These are phyloP conservation scores for Plebejus melissa DNA, from an alignment of 2,888 invertebrate species.

Conservation along the genomic window DNA sequence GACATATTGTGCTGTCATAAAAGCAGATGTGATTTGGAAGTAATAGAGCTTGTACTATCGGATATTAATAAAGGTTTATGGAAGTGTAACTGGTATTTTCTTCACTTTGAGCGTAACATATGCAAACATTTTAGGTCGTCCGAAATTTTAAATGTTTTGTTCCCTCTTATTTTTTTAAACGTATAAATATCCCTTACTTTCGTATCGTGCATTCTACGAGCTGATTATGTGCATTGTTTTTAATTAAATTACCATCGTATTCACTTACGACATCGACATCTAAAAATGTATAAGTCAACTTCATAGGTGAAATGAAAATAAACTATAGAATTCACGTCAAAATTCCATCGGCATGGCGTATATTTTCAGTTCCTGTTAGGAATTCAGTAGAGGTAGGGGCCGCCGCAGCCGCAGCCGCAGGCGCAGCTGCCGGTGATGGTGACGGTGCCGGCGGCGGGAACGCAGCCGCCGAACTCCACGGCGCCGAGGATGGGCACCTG, in stretches of 20 bases:
- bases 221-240: too few species aligned
- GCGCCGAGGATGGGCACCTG: constrained; percentile 47
- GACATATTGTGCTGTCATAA: too few species aligned
- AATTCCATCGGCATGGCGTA: not conserved
- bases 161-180: too few species aligned
- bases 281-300: not conserved
- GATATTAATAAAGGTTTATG: too few species aligned
- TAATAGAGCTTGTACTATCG: too few species aligned
- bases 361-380: not conserved
- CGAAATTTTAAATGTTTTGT: too few species aligned
- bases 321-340: not conserved
- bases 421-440: constrained; percentile 42
- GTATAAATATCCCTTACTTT: too few species aligned
- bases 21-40: too few species aligned
- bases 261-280: not conserved
- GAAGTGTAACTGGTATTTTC: too few species aligned
- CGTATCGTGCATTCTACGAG: too few species aligned
- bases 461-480: constrained; percentile 44
- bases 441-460: constrained; percentile 43
- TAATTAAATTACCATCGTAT: not conserved
- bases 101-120: too few species aligned
- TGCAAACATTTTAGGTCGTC: too few species aligned
- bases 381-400: not conserved
- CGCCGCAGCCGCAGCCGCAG: constrained; percentile 39
- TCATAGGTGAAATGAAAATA: not conserved